These are phyloP conservation scores for Podarcis cretensis DNA, from an alignment of 2,113 vertebrate genomes.

Conservation along the genomic window DNA sequence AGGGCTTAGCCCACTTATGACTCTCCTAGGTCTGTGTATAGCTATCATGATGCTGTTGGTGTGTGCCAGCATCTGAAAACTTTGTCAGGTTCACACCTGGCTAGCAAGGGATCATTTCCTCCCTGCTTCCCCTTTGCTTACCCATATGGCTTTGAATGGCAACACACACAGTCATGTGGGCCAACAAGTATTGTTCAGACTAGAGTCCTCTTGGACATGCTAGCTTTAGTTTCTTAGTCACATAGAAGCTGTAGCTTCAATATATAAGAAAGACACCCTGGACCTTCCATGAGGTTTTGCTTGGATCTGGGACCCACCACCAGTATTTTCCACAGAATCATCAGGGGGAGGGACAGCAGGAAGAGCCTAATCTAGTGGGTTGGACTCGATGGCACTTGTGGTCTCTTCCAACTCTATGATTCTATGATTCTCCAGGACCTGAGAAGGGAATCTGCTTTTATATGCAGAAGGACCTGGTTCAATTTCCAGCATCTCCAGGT, in stretches of 20 bases:
- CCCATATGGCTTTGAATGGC: background rate
- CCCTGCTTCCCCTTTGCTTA: background rate
- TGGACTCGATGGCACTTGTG: too few species aligned
- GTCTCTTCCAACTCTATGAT: too few species aligned
- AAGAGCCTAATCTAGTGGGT: background rate
- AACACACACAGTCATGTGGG: background rate
- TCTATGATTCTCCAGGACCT: background rate
- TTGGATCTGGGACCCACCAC: background rate
- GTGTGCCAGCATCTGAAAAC: background rate
- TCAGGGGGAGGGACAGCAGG: background rate
- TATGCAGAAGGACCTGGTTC: too few species aligned
- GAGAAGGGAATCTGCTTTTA: background rate
- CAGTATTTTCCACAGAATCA: background rate
- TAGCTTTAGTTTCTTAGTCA: background rate
- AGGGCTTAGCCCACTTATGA: background rate
- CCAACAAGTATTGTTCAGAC: background rate
- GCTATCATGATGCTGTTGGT: background rate
- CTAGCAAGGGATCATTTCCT: background rate
- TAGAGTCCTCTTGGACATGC: background rate
- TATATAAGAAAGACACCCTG: background rate
- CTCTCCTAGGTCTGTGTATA: background rate
- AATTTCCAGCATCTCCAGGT: too few species aligned
- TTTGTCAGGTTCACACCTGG: background rate
- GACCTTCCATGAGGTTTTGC: background rate
- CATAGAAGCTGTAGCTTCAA: background rate